These are phyloP conservation scores for Ectropis crepuscularia DNA, from an alignment of 2,888 invertebrate genomes.

Conservation along the genomic window DNA sequence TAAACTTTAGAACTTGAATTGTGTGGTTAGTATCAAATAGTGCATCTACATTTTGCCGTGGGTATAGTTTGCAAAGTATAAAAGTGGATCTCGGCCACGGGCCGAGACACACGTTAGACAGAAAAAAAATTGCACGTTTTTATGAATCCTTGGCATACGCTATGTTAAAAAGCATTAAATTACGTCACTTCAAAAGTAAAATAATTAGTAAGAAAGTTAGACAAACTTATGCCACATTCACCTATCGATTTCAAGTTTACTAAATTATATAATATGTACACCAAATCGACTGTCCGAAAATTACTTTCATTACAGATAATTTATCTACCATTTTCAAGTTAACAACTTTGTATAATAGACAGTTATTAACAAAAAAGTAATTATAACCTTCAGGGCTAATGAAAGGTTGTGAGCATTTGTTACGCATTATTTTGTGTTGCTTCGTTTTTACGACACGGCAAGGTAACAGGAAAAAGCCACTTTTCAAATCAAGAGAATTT, in stretches of 20 bases:
- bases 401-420: conserved; percentile 26
- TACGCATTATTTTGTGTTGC: conserved; percentile 24
- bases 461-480: conserved; percentile 16
- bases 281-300: conserved; percentile 24
- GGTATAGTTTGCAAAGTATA: too few species aligned
- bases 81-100: too few species aligned
- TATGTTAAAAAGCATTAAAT: too few species aligned
- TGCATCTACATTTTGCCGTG: too few species aligned
- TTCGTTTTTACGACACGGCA: conserved; percentile 19
- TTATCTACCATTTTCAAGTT: conserved; percentile 49
- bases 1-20: too few species aligned
- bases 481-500: conserved; percentile 16
- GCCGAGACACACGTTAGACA: too few species aligned
- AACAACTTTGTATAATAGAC: conserved; percentile 49
- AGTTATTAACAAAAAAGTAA: conserved; percentile 50
- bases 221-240: not conserved
- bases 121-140: too few species aligned
- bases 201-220: not conserved
- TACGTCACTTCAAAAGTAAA: not conserved
- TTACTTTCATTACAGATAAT: conserved; percentile 48
- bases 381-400: conserved; percentile 37
- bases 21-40: too few species aligned
- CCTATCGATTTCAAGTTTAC: conserved; percentile 19
- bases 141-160: too few species aligned
- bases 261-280: conserved; percentile 15